Evolutionary conservation across 2,888 invertebrate genomes (phyloP).

Genomic region (Sarcophaga carnaria): DNA sequence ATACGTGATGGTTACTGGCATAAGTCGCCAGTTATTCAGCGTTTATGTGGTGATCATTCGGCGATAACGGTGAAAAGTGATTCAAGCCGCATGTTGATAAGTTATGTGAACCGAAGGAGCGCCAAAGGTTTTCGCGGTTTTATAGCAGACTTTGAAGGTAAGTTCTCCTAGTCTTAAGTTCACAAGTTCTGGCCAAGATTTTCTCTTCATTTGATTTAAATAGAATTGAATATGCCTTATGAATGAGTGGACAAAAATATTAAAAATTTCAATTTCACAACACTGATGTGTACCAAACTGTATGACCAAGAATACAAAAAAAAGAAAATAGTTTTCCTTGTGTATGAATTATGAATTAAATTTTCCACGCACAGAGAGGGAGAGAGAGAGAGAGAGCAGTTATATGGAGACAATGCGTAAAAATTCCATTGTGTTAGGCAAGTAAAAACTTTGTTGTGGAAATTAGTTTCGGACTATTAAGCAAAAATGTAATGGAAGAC

Average conservation of each 20-base stretch:
- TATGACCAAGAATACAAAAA: too few species aligned
- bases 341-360: neutral
- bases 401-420: neutral
- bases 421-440: constrained; percentile 28
- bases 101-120: constrained; percentile 89
- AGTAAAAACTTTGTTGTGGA: constrained; percentile 21
- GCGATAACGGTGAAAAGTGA: constrained; percentile 90
- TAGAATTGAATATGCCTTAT: too few species aligned
- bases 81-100: constrained; percentile 95
- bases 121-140: constrained; percentile 89
- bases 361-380: too few species aligned
- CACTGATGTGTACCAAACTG: neutral
- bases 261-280: too few species aligned
- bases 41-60: constrained; percentile 90
- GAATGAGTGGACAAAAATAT: too few species aligned
- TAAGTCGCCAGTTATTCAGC: constrained; percentile 92
- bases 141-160: constrained; percentile 94
- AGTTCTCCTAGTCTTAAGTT: constrained; percentile 39
- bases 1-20: constrained; percentile 98
- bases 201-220: too few species aligned
- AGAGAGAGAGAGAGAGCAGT: neutral
- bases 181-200: too few species aligned
- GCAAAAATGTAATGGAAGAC: constrained; percentile 33
- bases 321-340: neutral
- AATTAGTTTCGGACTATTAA: constrained; percentile 59